Percentiles rank a stretch among this genome's conserved stretches.
These are phyloP conservation scores for Drosophila novamexicana DNA, from an alignment of 1,140 invertebrate species.

Conservation along the genomic window DNA sequence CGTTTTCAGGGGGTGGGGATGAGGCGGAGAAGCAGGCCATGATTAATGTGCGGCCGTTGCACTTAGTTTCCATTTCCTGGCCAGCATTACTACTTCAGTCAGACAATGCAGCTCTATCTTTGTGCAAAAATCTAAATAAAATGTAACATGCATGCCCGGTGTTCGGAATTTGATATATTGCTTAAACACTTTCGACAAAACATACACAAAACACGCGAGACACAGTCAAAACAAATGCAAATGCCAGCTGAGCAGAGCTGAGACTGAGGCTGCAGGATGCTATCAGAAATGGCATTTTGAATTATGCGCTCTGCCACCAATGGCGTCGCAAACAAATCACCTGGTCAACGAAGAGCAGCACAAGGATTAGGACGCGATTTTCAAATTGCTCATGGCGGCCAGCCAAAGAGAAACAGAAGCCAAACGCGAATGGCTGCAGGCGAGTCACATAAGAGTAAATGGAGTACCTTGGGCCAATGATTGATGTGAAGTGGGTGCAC, in stretches of 20 bases:
- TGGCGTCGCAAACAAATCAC: slow-evolving; percentile 73
- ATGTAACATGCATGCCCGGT: slow-evolving; percentile 63
- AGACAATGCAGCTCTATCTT: slow-evolving; percentile 59
- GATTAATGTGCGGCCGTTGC: slow-evolving; percentile 75
- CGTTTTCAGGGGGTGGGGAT: slow-evolving; percentile 6
- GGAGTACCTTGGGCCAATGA: slow-evolving; percentile 26
- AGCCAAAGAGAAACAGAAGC: slow-evolving; percentile 18
- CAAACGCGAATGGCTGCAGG: not conserved
- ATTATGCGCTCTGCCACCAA: slow-evolving; percentile 53
- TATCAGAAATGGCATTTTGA: slow-evolving; percentile 77
- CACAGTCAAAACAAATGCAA: slow-evolving; percentile 29
- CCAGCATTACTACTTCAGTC: slow-evolving; percentile 38
- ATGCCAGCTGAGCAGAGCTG: slow-evolving; percentile 18
- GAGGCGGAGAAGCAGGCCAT: slow-evolving; percentile 33
- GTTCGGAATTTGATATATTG: slow-evolving; percentile 72
- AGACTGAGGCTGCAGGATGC: slow-evolving; percentile 22
- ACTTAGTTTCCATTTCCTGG: slow-evolving; percentile 51
- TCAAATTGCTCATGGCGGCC: slow-evolving; percentile 60
- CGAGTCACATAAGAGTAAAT: slow-evolving; percentile 1
- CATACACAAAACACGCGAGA: slow-evolving; percentile 13
- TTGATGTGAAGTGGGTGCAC: slow-evolving; percentile 52
- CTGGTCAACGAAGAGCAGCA: slow-evolving; percentile 49
- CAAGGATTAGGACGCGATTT: slow-evolving; percentile 72
- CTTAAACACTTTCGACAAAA: slow-evolving; percentile 36
- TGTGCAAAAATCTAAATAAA: slow-evolving; percentile 72